Base-by-base conservation (phyloP, 2,797 vertebrate genomes). In the Phoxinus dragarum region DNA sequence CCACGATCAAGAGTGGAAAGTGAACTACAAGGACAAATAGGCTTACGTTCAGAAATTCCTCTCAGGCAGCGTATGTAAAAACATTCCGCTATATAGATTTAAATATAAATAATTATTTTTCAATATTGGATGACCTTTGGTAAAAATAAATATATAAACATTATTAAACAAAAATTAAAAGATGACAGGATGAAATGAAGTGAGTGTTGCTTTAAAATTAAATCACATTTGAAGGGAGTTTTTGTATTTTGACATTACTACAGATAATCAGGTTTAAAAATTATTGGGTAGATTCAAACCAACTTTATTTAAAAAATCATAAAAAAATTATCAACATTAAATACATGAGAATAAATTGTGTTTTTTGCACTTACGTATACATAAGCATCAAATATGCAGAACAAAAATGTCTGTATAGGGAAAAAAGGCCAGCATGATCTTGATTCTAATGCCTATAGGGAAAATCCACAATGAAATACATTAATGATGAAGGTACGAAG, bases 401-500 rank as follows among this genome's bases (percentile, higher is more conserved):
- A 38, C 31, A 23, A 19, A 76, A 10, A 47, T 68, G 31, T 10
- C n/a, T 84, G 44, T 44, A 3, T 27, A 72, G 21, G 36, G 21
- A 52, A 49, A 81, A 49, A 59, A 66, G 71, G 36, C 31, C 64
- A 31, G 42, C 19, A 23, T 80, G 36, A 66, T 84, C 82, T 81
- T 81, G 19, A 68, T 71, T 77, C 31, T 11, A 34, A 49, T 77
- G 38, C 69, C 83, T 64, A 56, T 27, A 67, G 77, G 77, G 64
- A 84, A 76, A 68, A 84, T 64, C 66, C 72, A 85, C 82, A 31
- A 52, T 23, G 56, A 87, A 84, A 77, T 67, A 61, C 78, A 82
- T 73, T 72, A 87, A 69, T 72, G 75, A 77, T 79, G 68, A 79
- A 85, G 73, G 74, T 42, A 56, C 19, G 3, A 66, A 64, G 16